A percentile compares a stretch with the other conserved stretches of the same genome.
Evolutionary conservation across 2,113 vertebrate species (phyloP).

Genomic region (Psilopogon haemacephalus): DNA sequence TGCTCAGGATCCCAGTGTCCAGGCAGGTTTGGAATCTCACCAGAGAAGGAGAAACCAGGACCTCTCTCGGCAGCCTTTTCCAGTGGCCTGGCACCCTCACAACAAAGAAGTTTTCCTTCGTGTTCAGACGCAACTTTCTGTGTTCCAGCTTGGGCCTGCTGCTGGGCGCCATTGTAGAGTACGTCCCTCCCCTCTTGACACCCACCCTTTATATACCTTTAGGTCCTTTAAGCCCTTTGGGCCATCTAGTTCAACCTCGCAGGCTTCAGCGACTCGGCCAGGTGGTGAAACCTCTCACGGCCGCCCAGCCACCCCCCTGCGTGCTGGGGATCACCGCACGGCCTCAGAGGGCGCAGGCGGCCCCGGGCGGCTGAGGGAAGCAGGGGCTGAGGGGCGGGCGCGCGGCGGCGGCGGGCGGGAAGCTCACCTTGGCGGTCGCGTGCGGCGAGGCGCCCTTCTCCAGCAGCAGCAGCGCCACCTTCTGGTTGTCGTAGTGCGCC

Average conservation of each 20-base stretch:
- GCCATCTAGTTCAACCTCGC: neutral
- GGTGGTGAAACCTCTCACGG: accelerated
- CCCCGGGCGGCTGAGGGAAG: neutral
- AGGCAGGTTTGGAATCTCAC: neutral
- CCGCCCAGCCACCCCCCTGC: neutral
- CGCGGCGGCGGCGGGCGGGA: neutral
- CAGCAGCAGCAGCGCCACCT: conserved; percentile 94
- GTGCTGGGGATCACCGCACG: accelerated
- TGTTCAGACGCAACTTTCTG: neutral
- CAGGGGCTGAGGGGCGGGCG: neutral
- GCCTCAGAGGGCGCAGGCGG: neutral
- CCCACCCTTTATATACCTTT: neutral
- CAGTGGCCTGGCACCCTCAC: neutral
- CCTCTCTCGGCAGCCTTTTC: neutral
- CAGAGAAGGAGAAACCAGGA: neutral
- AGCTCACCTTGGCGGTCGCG: conserved; percentile 92
- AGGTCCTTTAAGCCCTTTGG: neutral
- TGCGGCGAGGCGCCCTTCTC: conserved; percentile 95
- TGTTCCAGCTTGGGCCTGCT: neutral
- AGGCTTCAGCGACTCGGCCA: neutral
- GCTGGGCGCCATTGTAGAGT: neutral
- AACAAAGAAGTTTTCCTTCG: neutral
- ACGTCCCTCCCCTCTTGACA: no score
- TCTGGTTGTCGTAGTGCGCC: conserved; percentile 98
- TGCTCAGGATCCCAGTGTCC: neutral